Conservation (phyloP, 2,113 vertebrate genomes). For the Pygoscelis adeliae region DNA sequence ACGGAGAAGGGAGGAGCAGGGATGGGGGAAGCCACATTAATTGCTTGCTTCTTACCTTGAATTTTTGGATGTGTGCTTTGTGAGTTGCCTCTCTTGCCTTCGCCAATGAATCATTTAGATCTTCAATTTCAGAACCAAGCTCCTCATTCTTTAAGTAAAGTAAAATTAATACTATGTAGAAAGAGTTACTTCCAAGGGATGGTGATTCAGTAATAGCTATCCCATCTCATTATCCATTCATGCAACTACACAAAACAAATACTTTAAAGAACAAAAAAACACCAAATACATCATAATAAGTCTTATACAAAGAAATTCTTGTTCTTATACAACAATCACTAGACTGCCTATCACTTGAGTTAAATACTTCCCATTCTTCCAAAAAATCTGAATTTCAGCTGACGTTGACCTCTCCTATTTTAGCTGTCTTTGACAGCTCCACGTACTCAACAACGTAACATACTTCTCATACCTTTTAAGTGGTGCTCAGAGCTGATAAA, state of each 20-base stretch:
- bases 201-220: neutral
- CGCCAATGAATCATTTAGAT: conserved; percentile 79
- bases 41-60: conserved; percentile 76
- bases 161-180: neutral
- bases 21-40: neutral
- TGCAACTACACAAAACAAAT: neutral
- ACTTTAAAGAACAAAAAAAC: neutral
- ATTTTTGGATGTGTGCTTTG: conserved; percentile 84
- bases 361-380: neutral
- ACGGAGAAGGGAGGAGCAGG: neutral
- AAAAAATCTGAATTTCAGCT: neutral
- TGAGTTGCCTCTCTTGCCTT: conserved; percentile 84
- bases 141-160: conserved; percentile 81
- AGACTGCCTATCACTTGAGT: neutral
- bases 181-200: conserved; percentile 6
- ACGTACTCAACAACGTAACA: neutral
- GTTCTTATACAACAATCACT: neutral
- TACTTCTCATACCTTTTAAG: neutral
- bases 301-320: neutral
- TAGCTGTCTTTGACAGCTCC: neutral
- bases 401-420: neutral
- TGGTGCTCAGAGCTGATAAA: conserved; percentile 10
- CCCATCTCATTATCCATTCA: neutral
- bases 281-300: neutral
- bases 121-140: conserved; percentile 86